phyloP scores from a whole-genome alignment of 2,888 invertebrate genomes.

The Eristalinus aeneus region DNA sequence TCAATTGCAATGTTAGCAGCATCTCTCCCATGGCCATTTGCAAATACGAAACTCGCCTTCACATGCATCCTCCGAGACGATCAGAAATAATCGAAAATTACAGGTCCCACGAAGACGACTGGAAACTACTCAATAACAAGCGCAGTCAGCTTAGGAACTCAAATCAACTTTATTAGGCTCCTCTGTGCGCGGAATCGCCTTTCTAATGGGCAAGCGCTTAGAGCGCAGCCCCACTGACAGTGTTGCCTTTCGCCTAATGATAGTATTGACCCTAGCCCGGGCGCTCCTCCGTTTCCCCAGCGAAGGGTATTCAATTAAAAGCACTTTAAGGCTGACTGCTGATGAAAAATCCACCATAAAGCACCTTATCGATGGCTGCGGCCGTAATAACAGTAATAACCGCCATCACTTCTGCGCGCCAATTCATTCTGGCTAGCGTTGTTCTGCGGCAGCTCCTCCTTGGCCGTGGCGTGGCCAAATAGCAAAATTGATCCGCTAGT shows the following conservation, averaged over 20 bases:
- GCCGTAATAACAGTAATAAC: conserved; percentile 71
- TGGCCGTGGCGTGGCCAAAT: background rate
- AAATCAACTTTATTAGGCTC: conserved; percentile 58
- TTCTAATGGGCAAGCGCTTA: conserved; percentile 51
- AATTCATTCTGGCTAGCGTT: conserved; percentile 40
- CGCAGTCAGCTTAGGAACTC: conserved; percentile 38
- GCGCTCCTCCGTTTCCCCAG: conserved; percentile 55
- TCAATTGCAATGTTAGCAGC: background rate
- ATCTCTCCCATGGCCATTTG: background rate
- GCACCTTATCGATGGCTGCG: conserved; percentile 65
- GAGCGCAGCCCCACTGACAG: background rate
- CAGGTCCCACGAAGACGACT: conserved; percentile 11
- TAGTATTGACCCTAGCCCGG: conserved; percentile 66
- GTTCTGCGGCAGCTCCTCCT: conserved; percentile 20
- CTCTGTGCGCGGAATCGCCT: conserved; percentile 48
- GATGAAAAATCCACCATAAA: conserved; percentile 68
- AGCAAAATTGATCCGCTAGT: conserved; percentile 63
- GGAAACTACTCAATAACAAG: conserved; percentile 24
- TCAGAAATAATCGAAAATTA: conserved; percentile 43
- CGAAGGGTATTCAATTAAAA: conserved; percentile 67
- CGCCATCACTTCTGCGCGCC: conserved; percentile 69
- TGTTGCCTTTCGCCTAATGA: conserved; percentile 65
- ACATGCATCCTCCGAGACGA: background rate
- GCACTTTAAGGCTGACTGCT: conserved; percentile 64
- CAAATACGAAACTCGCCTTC: background rate